Base-by-base conservation (phyloP, 2,113 vertebrate genomes). In the Hyperopisus bebe region DNA sequence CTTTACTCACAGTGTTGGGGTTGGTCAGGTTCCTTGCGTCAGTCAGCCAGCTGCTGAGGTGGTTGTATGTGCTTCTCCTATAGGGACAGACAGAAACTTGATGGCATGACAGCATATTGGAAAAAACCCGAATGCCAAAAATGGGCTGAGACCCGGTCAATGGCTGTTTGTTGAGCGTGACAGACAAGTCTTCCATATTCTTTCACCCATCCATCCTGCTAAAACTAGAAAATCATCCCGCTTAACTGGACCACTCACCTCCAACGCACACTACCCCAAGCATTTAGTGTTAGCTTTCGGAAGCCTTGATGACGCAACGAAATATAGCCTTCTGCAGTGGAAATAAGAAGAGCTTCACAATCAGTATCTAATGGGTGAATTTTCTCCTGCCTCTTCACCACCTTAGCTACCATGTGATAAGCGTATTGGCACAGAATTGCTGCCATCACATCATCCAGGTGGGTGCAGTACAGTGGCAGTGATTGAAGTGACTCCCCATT, bases 21-120 rank as follows among this genome's bases (percentile, higher is more conserved):
- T 99, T 99, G 95, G 98, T 99, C 95, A 99, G 98, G 94, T 99
- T 99, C 94, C 98, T 96, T 91, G 98, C 98, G 83, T 99, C 98
- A 91, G 98, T 99, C 96, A 99, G 95, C 98, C 98, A 99, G 96
- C 98, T 99, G 96, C 98, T 99, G 94, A 99, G 97, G 92, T 99
- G 98, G 94, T 99, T 99, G 95, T 99, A 99, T 0, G 98, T 99
- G 96, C 98, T 99, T 97, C 98, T 97, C 96, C 98, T 99, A 95
- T 42, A 47, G 58, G 77, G 91, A 50, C 19, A 83, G n/a, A 88
- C 3, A 86, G 15, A 62, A 58, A 62, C 44, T 3, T 17, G 88
- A 92, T 92, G 93, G 88, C 77, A 91, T 90, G 91, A 90, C 62
- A 5, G 91, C 90, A 82, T 88, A 89, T 15, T 21, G 46, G 86